Conservation (phyloP, 2,113 vertebrate species). For the Mirza zaza region DNA sequence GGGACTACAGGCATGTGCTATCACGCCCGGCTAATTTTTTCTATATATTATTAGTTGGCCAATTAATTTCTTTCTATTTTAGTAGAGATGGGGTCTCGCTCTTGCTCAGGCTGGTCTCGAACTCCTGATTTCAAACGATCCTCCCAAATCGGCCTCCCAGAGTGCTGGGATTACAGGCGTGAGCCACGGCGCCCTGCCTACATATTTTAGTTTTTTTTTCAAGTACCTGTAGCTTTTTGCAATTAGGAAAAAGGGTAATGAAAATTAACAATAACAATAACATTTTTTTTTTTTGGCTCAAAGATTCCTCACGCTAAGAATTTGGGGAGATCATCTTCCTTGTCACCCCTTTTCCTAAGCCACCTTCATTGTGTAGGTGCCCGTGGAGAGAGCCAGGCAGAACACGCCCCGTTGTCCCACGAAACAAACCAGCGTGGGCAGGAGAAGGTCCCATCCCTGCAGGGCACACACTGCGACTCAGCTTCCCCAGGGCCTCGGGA, state of each 20-base stretch:
- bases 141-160: too few relatives aligned
- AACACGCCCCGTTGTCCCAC: constrained; percentile 32
- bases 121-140: too few relatives aligned
- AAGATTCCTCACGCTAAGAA: constrained; percentile 18
- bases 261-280: neutral
- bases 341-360: neutral
- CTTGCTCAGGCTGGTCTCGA: too few relatives aligned
- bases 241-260: neutral
- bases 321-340: neutral
- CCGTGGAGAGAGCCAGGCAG: neutral
- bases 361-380: neutral
- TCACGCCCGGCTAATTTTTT: too few relatives aligned
- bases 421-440: neutral
- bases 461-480: neutral
- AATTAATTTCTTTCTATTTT: too few relatives aligned
- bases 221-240: neutral
- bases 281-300: neutral
- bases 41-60: too few relatives aligned
- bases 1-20: too few relatives aligned
- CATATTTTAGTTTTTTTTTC: neutral
- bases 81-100: too few relatives aligned
- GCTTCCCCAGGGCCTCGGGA: neutral
- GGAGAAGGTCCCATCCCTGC: neutral
- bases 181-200: too few relatives aligned
- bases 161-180: too few relatives aligned